A percentile compares a stretch with the other conserved stretches of the same genome.
phyloP scores from a whole-genome alignment of 2,888 invertebrate species.

The Gymnocheta viridis region DNA sequence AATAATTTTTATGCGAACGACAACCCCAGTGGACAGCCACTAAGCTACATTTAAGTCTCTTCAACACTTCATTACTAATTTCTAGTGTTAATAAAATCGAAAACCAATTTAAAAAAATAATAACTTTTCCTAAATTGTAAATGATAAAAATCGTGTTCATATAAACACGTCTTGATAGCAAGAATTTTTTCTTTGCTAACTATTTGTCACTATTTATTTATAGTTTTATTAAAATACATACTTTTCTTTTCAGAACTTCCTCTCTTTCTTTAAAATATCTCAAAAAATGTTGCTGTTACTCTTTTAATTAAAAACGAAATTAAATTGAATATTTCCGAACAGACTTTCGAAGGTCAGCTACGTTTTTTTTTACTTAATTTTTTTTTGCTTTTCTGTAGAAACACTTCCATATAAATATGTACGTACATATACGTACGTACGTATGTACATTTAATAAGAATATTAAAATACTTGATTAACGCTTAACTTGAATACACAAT shows the following conservation, averaged over 20 bases:
- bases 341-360: constrained; percentile 64
- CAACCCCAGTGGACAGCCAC: too few species aligned
- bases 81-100: too few species aligned
- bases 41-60: too few species aligned
- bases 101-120: too few species aligned
- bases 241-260: neutral
- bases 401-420: neutral
- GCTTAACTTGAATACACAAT: constrained; percentile 35
- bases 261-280: neutral
- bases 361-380: constrained; percentile 23
- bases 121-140: too few species aligned
- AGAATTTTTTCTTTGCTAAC: neutral
- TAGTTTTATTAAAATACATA: neutral
- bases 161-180: too few species aligned
- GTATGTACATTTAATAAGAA: constrained; percentile 1
- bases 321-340: constrained; percentile 37
- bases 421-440: too few species aligned
- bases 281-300: constrained; percentile 1
- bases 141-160: too few species aligned
- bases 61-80: too few species aligned
- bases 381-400: neutral
- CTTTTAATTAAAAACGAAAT: constrained; percentile 43
- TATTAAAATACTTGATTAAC: constrained; percentile 28
- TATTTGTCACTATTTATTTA: too few species aligned
- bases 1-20: too few species aligned